phyloP scores from a whole-genome alignment of 30 jellyfish, hydroid and myxozoan species.

The Mastigias papua region DNA sequence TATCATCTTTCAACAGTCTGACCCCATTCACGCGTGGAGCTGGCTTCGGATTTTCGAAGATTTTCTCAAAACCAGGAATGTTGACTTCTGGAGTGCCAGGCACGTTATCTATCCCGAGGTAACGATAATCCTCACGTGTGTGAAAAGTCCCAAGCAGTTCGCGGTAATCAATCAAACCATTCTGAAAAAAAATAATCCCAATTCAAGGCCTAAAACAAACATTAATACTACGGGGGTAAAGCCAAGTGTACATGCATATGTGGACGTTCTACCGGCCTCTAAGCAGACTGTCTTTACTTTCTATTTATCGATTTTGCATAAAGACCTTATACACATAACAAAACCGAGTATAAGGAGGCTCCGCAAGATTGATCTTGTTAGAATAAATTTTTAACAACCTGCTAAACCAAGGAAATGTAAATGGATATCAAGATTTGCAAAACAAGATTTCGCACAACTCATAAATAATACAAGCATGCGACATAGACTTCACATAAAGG shows the following conservation, averaged over 20 bases:
- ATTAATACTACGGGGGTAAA: background rate
- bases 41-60: conserved; percentile 1
- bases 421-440: background rate
- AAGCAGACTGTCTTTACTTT: too few relatives aligned
- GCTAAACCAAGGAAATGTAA: background rate
- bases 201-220: background rate
- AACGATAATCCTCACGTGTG: conserved; percentile 72
- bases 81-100: conserved; percentile 97
- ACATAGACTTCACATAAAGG: background rate
- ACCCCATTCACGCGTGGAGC: conserved; percentile 50
- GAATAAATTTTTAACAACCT: background rate
- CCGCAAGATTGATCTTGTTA: conserved; percentile 10
- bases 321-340: background rate
- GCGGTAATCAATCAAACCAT: conserved; percentile 81
- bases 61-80: conserved; percentile 14
- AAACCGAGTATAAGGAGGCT: background rate
- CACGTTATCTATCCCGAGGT: conserved; percentile 90
- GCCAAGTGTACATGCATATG: background rate
- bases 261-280: background rate
- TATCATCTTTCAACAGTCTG: conserved; percentile 4
- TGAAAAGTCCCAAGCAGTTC: conserved; percentile 55
- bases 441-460: conserved; percentile 1
- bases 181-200: conserved; percentile 32
- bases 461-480: background rate
- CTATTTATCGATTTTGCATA: background rate